Conservation (phyloP, 2,113 vertebrate genomes). For the Callithrix jacchus region DNA sequence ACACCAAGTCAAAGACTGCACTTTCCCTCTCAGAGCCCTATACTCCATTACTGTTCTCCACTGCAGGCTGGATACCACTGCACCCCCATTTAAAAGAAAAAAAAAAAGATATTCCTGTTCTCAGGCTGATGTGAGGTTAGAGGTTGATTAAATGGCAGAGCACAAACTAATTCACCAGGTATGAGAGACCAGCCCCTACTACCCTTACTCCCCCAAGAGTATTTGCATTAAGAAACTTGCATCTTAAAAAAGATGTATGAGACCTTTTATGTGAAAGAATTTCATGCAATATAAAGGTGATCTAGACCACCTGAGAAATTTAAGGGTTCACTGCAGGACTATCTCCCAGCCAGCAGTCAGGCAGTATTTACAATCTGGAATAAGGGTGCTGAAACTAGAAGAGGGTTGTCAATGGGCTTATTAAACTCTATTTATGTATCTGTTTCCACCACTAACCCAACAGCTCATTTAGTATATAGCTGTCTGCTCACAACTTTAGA, state of each 20-base stretch:
- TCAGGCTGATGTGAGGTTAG: neutral
- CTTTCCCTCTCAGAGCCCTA: neutral
- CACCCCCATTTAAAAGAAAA: neutral
- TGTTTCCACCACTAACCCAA: neutral
- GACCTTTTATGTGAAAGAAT: neutral
- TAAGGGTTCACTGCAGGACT: neutral
- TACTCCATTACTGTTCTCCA: neutral
- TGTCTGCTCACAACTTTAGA: neutral
- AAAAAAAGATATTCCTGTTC: neutral
- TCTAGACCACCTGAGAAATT: neutral
- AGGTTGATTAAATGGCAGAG: neutral
- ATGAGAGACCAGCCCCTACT: neutral
- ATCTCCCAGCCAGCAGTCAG: neutral
- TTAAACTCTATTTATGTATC: neutral
- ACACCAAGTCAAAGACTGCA: neutral
- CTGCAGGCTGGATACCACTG: neutral
- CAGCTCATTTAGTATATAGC: neutral
- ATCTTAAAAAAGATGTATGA: neutral
- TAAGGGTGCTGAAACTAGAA: neutral
- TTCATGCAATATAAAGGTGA: neutral
- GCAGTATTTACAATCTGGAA: neutral
- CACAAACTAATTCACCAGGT: neutral
- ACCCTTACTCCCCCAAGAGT: neutral
- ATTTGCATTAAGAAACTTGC: neutral
- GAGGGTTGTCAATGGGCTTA: neutral